Base-by-base conservation (phyloP, 2,888 invertebrate genomes). In the Epistrophe eligans region DNA sequence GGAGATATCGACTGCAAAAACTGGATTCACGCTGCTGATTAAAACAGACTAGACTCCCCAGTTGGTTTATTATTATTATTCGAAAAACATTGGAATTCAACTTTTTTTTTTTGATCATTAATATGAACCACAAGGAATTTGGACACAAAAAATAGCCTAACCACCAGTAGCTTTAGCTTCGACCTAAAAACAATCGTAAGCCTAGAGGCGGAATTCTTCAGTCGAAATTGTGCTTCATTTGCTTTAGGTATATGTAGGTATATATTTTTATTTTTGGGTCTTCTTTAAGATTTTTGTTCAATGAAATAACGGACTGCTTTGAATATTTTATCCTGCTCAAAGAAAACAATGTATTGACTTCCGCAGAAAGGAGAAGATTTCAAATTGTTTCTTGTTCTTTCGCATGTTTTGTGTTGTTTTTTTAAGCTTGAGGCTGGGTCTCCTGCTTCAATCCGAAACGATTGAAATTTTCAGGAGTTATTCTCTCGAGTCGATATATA, bases 121-220 rank as follows among this genome's bases (percentile, higher is more conserved):
- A 4, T 15, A 52, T 0, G 13, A 52, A 24, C 52, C 24, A 24
- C 15, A 5, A 24, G 24, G 19, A 19, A 24, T 11, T 13, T 24
- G 24, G 19, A 60, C 8, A 15, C 28, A 10, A 13, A 19, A n/a
- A 4, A 15, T 9, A 32, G 15, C 2, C 52, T 15, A n/a, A 32
- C 55, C 1, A 55, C 24, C 24, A 48, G 28, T 48, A 48, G 32
- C 19, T 13, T 19, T 5, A n/a, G 17, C 35, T n/a, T 60, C 60
- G 2, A 43, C 24, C 24, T 45, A 15, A 28, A n/a, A 43, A 17
- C 32, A 45, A 32, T 17, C 15, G 13, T 35, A 58, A 52, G 79
- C 79, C 79, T 60, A 4, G 11, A 70, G 79, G 73, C 67, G 67
- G 52, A 79, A 62, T 79, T 83, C 73, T 83, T 83, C 79, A 76